Evolutionary conservation across 2,888 invertebrate genomes (phyloP), one percentile per base, ranked within the genome.

Genomic region (Agonopterix arenella): DNA sequence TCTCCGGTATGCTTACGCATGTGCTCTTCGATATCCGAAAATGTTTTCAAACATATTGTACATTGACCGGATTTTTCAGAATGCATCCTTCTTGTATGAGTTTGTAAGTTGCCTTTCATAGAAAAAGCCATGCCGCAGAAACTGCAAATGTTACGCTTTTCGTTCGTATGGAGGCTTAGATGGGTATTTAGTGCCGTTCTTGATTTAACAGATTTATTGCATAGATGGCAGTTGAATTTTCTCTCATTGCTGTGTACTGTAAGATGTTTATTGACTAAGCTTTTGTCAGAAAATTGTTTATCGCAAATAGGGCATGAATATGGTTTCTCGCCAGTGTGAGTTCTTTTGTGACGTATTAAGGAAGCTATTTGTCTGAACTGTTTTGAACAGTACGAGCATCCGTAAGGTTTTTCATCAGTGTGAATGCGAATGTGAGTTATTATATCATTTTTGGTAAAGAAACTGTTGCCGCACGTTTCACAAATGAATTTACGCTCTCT

Each of bases 1-100:
- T 91, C 91, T 0, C 91, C 91, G 0, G 90, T 91, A 55, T 92
- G 92, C 53, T 89, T 89, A 1, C 89, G 72, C 90, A 90, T 90
- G 56, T 92, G 92, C 1, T 82, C 86, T 47, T 86, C 88, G 11
- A 92, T 59, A 60, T 92, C 89, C 0, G 91, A 80, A 58, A 89
- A 91, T 5, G 85, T 81, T 62, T 91, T 91, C 8, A 79, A 64
- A 59, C 92, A 92, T 5, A 90, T 62, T 0, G 66, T 70, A 60
- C 92, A 92, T 4, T 84, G 72, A 0, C 91, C 91, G 0, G 92
- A 91, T 48, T 83, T 80, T 50, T 91, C 91, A 0, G 91, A 91
- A 51, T 91, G 91, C 47, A 90, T 88, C 38, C 91, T 80, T 53
- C 78, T 78, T 38, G 90, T 88, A 52, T 92, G 92, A 0, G 81